Base-by-base conservation (phyloP, 37 sponge, comb jelly and placozoan species). In the Aphrocallistes beatrix region DNA sequence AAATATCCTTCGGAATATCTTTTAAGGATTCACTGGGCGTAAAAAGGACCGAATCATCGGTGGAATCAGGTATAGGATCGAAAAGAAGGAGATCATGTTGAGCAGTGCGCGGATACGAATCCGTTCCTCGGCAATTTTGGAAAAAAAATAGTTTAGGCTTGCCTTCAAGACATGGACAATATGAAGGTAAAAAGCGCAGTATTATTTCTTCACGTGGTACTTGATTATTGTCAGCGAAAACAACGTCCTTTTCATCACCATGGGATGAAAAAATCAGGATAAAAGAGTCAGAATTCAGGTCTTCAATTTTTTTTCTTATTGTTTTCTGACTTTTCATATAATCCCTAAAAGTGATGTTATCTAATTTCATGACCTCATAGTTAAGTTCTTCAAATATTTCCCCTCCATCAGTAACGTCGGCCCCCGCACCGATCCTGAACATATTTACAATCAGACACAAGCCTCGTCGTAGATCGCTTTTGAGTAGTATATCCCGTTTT, bases 111-210 rank as follows among this genome's bases (percentile, higher is more conserved):
- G n/a, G n/a, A n/a, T n/a, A n/a, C n/a, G n/a, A n/a, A n/a, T n/a
- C n/a, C n/a, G n/a, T n/a, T n/a, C 75, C 75, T 8, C 75, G 75
- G n/a, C 75, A 60, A 60, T 60, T 60, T 28, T 60, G 75, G 75
- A 60, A 60, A 30, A 60, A 60, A 13, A 60, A 60, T 60, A 60
- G 75, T 30, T 60, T 60, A 32, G 75, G 75, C n/a, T 28, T 60
- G n/a, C 21, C 21, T 25, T 8, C 21, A 19, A 60, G 21, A 30
- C 17, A 19, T 30, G 25, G 32, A 60, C 75, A 60, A 60, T 60
- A 60, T 1, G 10, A 19, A 19, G 6, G 28, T 60, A 6, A 1
- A 60, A 60, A 60, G 8, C n/a, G 28, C 21, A 19, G 3, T 25
- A 60, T 60, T 3, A 60, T 3, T 3, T 21, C 25, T 25, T 3